A percentile compares a stretch with the other conserved stretches of the same genome.
These are phyloP conservation scores for Anguilla obscura DNA, from an alignment of 2,797 vertebrate species.

Conservation along the genomic window DNA sequence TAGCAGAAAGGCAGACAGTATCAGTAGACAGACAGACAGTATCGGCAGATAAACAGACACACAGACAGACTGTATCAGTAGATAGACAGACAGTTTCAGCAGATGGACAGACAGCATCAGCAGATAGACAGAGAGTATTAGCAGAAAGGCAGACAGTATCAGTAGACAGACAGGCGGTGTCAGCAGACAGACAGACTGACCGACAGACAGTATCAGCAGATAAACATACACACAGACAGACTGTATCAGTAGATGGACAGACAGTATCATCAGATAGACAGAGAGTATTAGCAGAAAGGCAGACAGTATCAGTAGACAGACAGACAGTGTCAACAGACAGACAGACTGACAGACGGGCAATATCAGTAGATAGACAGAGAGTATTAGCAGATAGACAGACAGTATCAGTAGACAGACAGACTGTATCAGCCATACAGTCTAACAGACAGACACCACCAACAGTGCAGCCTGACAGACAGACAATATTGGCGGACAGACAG, in stretches of 20 bases:
- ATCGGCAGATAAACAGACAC: conserved; percentile 4
- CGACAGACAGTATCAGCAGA: conserved; percentile 21
- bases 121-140: too few relatives aligned
- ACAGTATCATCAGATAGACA: too few relatives aligned
- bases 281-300: not conserved
- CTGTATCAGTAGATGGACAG: conserved; percentile 45
- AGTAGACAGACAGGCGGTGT: too few relatives aligned
- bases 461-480: not conserved
- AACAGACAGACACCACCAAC: conserved; percentile 30
- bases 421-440: not conserved
- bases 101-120: too few relatives aligned
- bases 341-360: conserved; percentile 39
- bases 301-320: conserved; percentile 29
- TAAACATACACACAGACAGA: conserved; percentile 20
- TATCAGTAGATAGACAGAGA: conserved; percentile 43
- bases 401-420: conserved; percentile 23
- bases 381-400: conserved; percentile 47
- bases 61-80: conserved; percentile 47
- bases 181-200: conserved; percentile 39
- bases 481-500: conserved; percentile 46
- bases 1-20: conserved; percentile 47
- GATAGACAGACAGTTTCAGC: too few relatives aligned
- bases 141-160: too few relatives aligned
- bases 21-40: conserved; percentile 38
- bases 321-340: conserved; percentile 30